These are phyloP conservation scores for Pherbina coryleti DNA, from an alignment of 2,888 invertebrate genomes.

Conservation along the genomic window DNA sequence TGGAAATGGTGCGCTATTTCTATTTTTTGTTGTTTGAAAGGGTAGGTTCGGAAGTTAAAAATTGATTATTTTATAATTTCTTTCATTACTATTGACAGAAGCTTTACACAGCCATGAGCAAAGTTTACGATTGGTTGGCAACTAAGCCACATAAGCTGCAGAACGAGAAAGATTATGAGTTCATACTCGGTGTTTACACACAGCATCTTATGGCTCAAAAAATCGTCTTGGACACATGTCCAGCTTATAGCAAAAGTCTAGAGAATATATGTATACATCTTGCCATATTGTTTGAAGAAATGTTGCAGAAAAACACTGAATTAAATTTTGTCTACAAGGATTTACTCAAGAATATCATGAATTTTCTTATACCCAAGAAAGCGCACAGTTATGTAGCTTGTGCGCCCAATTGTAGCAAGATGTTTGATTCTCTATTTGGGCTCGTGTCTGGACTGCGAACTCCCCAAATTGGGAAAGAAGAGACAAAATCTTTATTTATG, in stretches of 20 bases:
- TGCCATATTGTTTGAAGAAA: slow-evolving; percentile 50
- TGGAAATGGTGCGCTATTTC: slow-evolving; percentile 55
- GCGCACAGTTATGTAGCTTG: slow-evolving; percentile 47
- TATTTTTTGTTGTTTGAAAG: slow-evolving; percentile 52
- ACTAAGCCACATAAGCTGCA: slow-evolving; percentile 50
- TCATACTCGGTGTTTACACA: slow-evolving; percentile 52
- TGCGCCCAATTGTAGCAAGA: slow-evolving; percentile 42
- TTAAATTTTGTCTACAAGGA: slow-evolving; percentile 45
- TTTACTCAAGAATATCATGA: slow-evolving; percentile 50
- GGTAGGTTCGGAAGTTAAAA: slow-evolving; percentile 45
- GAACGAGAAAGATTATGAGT: slow-evolving; percentile 49
- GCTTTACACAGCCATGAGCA: slow-evolving; percentile 45
- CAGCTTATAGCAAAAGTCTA: slow-evolving; percentile 34
- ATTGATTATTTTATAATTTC: background rate
- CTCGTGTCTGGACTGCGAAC: slow-evolving; percentile 32
- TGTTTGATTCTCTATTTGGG: slow-evolving; percentile 44
- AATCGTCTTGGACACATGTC: slow-evolving; percentile 19
- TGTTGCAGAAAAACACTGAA: slow-evolving; percentile 47
- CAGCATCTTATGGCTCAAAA: slow-evolving; percentile 53
- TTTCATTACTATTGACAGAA: slow-evolving; percentile 43
- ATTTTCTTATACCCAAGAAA: slow-evolving; percentile 49
- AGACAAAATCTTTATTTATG: slow-evolving; percentile 46
- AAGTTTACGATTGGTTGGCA: slow-evolving; percentile 51
- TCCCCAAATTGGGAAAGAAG: slow-evolving; percentile 7
- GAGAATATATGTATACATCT: slow-evolving; percentile 46